phyloP scores from a whole-genome alignment of 2,797 vertebrate species.

The Bradypodion ventrale region DNA sequence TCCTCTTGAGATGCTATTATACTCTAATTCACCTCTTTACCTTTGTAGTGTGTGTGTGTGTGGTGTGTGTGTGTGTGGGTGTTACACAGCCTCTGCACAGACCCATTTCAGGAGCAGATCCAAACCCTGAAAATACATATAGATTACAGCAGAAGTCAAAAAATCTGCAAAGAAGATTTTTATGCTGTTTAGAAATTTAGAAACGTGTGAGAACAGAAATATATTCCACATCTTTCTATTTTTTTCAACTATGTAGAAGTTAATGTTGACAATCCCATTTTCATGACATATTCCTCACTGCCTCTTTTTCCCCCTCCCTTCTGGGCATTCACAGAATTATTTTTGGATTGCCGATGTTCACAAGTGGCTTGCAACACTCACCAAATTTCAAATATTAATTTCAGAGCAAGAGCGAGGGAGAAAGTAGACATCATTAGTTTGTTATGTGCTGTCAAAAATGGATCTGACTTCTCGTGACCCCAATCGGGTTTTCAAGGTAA shows the following conservation, averaged over 20 bases:
- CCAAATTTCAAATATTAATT: not conserved
- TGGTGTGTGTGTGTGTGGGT: not conserved
- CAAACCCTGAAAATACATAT: not conserved
- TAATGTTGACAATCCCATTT: not conserved
- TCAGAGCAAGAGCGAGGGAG: not conserved
- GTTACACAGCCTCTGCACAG: constrained; percentile 30
- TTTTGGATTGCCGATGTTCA: not conserved
- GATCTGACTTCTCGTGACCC: too few species aligned
- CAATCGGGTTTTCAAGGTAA: too few species aligned
- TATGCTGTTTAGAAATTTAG: not conserved
- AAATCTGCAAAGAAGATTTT: not conserved
- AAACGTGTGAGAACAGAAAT: not conserved
- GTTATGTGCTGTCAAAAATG: too few species aligned
- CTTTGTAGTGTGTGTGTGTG: not conserved
- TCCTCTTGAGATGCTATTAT: not conserved
- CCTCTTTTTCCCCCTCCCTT: not conserved
- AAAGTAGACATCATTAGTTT: not conserved
- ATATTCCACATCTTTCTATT: not conserved
- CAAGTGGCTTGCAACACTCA: not conserved
- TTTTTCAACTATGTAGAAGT: not conserved
- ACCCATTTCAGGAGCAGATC: constrained; percentile 40
- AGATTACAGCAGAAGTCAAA: not conserved
- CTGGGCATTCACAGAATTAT: not conserved
- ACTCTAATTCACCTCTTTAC: not conserved
- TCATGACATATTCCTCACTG: not conserved